Evolutionary conservation across 2,888 invertebrate species (phyloP).

Genomic region (Andricus curvator): DNA sequence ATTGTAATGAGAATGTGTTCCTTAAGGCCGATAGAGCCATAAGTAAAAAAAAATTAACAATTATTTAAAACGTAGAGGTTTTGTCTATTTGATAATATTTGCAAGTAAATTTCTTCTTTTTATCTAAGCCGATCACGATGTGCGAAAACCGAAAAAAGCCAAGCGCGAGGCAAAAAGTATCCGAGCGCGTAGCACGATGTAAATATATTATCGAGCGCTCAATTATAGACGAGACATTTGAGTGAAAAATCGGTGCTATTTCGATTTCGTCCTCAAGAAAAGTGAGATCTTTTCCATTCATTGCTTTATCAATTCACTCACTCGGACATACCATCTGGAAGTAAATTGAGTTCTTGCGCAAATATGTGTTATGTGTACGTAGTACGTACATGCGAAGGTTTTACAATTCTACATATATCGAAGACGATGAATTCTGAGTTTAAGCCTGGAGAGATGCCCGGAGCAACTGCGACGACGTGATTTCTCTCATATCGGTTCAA

Average conservation of each 20-base stretch:
- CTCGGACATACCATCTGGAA: constrained; percentile 9
- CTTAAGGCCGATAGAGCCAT: too few species aligned
- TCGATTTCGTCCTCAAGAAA: neutral
- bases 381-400: neutral
- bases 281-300: neutral
- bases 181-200: too few species aligned
- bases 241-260: neutral
- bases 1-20: too few species aligned
- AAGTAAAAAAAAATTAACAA: too few species aligned
- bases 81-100: too few species aligned
- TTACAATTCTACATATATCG: neutral
- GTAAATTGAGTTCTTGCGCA: constrained; percentile 31
- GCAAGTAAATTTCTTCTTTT: too few species aligned
- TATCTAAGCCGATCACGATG: too few species aligned
- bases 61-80: too few species aligned
- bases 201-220: too few species aligned
- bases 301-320: constrained; percentile 7
- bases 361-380: constrained; percentile 15
- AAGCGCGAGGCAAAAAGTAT: too few species aligned
- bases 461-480: constrained; percentile 33
- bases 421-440: constrained; percentile 6
- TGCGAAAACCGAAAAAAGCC: too few species aligned
- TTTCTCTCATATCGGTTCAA: constrained; percentile 28
- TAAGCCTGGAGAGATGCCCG: constrained; percentile 8
- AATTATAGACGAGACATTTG: neutral